Base-by-base conservation (phyloP, 2,888 invertebrate species). In the Psylliodes chrysocephalus region DNA sequence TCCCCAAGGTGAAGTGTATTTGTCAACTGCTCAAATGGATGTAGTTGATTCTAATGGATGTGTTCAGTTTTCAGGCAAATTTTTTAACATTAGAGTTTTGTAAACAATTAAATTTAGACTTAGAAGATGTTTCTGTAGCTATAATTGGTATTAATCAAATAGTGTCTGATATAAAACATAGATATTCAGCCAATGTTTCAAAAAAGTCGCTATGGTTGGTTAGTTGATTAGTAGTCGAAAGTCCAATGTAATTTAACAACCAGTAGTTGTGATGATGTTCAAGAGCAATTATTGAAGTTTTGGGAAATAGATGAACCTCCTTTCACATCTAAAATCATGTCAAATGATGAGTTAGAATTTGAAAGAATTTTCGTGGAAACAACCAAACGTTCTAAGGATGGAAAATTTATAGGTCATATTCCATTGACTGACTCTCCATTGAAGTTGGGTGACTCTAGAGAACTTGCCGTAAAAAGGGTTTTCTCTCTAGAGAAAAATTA, bases 221-320 rank as follows among this genome's bases (percentile, higher is more conserved):
- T 59, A 8, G 38, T 46, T 12, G 25, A 8, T 38, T 25, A 15
- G 19, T 4, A 12, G 25, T 14, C 22, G 17, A 25, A 25, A 42
- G 12, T 8, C 14, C 33, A 7, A 2, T 63, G 63, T 14, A 28
- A n/a, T n/a, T n/a, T n/a, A n/a, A n/a, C n/a, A n/a, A n/a, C n/a
- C n/a, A n/a, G n/a, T n/a, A n/a, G n/a, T n/a, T n/a, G n/a, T n/a
- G n/a, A n/a, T n/a, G n/a, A n/a, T n/a, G n/a, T n/a, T n/a, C n/a
- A n/a, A n/a, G n/a, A n/a, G n/a, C n/a, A n/a, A n/a, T n/a, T n/a
- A n/a, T n/a, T n/a, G n/a, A n/a, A n/a, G n/a, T n/a, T 64, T 60
- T 63, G 59, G 63, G 40, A 19, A 33, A 17, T 64, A 5, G 63
- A 64, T n/a, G 64, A 64, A 33, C 46, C 53, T 44, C 44, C 59